Conservation (phyloP, 2,797 vertebrate species). For the Australoheros facetus region DNA sequence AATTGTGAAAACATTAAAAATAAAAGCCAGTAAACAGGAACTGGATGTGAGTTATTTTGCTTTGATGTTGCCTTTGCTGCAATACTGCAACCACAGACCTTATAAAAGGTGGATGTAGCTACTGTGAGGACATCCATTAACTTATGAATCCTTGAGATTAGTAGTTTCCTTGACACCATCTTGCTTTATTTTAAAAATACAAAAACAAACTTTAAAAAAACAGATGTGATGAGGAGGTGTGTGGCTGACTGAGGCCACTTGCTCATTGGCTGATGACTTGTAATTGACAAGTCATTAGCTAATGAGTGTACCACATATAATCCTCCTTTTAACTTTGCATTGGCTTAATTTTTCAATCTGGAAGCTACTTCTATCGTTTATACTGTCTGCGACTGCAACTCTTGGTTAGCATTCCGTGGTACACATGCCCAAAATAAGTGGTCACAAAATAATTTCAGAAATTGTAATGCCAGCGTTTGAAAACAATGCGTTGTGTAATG, state of each 20-base stretch:
- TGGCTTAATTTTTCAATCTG: no score
- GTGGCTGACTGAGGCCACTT: no score
- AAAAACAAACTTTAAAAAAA: no score
- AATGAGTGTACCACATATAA: no score
- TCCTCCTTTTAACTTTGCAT: not conserved
- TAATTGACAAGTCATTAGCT: no score
- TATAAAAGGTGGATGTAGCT: not conserved
- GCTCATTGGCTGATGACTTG: no score
- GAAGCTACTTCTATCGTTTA: not conserved
- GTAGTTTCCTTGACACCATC: not conserved
- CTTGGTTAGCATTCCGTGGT: not conserved
- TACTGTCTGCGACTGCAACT: not conserved
- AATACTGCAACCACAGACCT: not conserved
- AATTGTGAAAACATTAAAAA: not conserved
- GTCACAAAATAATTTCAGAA: not conserved
- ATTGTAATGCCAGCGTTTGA: not conserved
- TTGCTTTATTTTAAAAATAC: no score
- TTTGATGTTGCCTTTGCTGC: not conserved
- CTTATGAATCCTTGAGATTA: not conserved
- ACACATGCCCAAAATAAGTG: not conserved
- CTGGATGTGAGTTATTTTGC: not conserved
- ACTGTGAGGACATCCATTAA: not conserved
- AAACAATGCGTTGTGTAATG: not conserved
- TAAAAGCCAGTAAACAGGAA: no score
- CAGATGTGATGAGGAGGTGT: no score